Evolutionary conservation across 2,888 invertebrate species (phyloP).

Genomic region (Allacma fusca): DNA sequence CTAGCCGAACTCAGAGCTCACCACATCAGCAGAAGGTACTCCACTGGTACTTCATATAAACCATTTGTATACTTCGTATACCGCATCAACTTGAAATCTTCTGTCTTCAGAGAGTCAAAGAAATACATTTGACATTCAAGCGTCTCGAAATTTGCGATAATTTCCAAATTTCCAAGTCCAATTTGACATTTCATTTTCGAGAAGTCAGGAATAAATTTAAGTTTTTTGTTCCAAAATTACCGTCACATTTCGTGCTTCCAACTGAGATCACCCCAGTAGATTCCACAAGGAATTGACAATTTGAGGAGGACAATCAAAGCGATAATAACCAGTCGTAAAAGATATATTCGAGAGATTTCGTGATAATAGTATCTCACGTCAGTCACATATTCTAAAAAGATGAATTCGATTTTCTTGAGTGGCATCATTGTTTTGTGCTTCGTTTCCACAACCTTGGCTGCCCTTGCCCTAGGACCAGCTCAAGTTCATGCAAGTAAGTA

Average conservation of each 20-base stretch:
- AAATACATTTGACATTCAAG: too few relatives aligned
- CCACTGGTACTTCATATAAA: background rate
- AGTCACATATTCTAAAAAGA: conserved; percentile 37
- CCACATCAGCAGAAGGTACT: conserved; percentile 32
- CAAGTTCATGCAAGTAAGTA: conserved; percentile 59
- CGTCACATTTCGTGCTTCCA: too few relatives aligned
- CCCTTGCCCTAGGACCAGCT: conserved; percentile 58
- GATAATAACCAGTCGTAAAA: background rate
- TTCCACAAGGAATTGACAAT: background rate
- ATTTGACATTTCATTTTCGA: too few relatives aligned
- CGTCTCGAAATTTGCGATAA: too few relatives aligned
- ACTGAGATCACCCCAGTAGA: background rate
- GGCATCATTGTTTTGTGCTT: conserved; percentile 48
- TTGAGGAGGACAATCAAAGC: background rate
- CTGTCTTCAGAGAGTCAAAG: background rate
- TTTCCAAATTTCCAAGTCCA: too few relatives aligned
- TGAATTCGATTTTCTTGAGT: conserved; percentile 47
- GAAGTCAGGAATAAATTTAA: too few relatives aligned
- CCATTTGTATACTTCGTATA: background rate
- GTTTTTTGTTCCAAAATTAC: too few relatives aligned
- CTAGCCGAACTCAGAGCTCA: conserved; percentile 33
- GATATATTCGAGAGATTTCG: background rate
- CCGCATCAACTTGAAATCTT: background rate
- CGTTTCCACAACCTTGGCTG: conserved; percentile 52
- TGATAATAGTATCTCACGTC: background rate